Conservation (phyloP, 2,113 vertebrate species). For the Theropithecus gelada region DNA sequence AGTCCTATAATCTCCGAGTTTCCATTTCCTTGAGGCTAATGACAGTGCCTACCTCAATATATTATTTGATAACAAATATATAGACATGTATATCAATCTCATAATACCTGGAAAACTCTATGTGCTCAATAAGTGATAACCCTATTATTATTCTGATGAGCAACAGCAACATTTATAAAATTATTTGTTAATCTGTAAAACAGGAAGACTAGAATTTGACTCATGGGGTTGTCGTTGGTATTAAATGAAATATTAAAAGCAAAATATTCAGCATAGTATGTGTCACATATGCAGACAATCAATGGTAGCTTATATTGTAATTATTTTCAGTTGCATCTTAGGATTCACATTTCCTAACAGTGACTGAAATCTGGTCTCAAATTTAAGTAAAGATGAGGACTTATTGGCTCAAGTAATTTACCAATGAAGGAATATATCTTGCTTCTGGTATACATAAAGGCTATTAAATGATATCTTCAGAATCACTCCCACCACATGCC, state of each 20-base stretch:
- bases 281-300: not conserved
- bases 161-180: not conserved
- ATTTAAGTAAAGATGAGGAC: not conserved
- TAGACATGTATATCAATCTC: not conserved
- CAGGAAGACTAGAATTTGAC: not conserved
- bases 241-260: slow-evolving; percentile 27
- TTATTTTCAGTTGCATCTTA: slow-evolving; percentile 15
- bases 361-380: not conserved
- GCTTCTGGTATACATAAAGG: not conserved
- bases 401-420: not conserved
- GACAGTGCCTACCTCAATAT: not conserved
- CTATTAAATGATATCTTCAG: not conserved
- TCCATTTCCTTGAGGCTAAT: slow-evolving; percentile 19
- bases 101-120: not conserved
- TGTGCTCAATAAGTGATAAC: not conserved
- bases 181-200: slow-evolving; percentile 24
- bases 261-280: not conserved
- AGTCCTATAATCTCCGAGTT: not conserved
- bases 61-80: not conserved
- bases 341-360: not conserved
- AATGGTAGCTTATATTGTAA: not conserved
- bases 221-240: not conserved
- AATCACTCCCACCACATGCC: not conserved
- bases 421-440: not conserved
- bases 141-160: not conserved